A percentile compares a stretch with the other conserved stretches of the same genome.
phyloP scores from a whole-genome alignment of 2,797 vertebrate species.

The Alosa sapidissima region DNA sequence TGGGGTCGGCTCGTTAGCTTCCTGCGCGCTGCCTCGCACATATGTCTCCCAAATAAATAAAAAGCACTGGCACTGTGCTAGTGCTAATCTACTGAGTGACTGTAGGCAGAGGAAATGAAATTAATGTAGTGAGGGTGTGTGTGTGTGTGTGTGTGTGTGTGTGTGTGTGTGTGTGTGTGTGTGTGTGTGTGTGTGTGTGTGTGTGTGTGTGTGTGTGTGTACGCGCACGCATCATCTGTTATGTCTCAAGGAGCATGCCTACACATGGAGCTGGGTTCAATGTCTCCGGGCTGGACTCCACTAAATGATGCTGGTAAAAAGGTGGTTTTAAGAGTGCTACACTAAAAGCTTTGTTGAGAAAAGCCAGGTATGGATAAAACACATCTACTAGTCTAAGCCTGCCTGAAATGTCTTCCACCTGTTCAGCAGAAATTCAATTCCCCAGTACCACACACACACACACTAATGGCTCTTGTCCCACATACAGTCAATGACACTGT shows the following conservation, averaged over 20 bases:
- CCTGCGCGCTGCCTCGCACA: neutral
- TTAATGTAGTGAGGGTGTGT: neutral
- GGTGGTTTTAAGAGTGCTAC: neutral
- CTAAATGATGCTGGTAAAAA: neutral
- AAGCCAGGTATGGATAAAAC: neutral
- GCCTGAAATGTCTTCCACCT: neutral
- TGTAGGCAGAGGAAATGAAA: neutral
- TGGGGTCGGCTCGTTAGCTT: constrained; percentile 5
- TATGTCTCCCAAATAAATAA: constrained; percentile 33
- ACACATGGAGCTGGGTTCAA: neutral
- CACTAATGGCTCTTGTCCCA: neutral
- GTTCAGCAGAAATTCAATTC: neutral
- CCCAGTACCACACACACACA: neutral
- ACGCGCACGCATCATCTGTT: neutral
- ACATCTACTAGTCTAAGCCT: neutral
- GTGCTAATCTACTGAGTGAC: constrained; percentile 30
- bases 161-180: neutral
- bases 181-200: neutral
- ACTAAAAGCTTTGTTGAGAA: neutral
- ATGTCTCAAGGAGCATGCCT: neutral
- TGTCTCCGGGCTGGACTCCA: neutral
- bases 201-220: neutral
- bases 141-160: neutral
- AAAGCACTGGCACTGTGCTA: neutral
- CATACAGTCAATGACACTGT: neutral